phyloP scores from a whole-genome alignment of 2,797 vertebrate genomes.

The Danio kyathit region DNA sequence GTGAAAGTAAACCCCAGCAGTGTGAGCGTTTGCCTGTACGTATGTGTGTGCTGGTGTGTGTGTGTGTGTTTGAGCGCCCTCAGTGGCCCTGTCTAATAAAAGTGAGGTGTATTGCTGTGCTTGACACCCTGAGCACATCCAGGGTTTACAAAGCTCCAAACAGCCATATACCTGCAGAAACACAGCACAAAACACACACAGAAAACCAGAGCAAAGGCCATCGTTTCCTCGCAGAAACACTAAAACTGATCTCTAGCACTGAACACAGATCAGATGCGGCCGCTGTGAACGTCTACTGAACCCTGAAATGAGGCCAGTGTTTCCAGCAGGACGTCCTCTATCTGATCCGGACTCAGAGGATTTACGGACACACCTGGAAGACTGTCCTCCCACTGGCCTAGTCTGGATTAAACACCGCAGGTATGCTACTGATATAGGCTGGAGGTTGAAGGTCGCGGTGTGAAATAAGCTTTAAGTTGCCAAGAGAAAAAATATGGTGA shows the following conservation, averaged over 20 bases:
- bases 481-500: too few species aligned
- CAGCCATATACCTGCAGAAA: background rate
- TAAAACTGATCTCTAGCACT: background rate
- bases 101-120: conserved; percentile 1
- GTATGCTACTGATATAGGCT: background rate
- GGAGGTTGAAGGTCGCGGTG: too few species aligned
- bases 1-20: too few species aligned
- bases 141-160: background rate
- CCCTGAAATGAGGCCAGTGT: conserved; percentile 12
- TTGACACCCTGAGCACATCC: conserved; percentile 33
- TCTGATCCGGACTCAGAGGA: conserved; percentile 31
- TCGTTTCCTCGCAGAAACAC: background rate
- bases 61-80: background rate
- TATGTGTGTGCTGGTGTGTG: too few species aligned
- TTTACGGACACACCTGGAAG: conserved; percentile 27
- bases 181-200: conserved; percentile 5
- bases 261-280: conserved; percentile 29
- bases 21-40: too few species aligned
- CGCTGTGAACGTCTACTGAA: background rate
- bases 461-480: too few species aligned
- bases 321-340: conserved; percentile 22
- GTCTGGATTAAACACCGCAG: conserved; percentile 30
- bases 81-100: conserved; percentile 1
- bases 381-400: background rate
- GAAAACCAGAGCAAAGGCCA: conserved; percentile 1